Conservation (phyloP, 2,888 invertebrate species). For the Leucophenga maculata region DNA sequence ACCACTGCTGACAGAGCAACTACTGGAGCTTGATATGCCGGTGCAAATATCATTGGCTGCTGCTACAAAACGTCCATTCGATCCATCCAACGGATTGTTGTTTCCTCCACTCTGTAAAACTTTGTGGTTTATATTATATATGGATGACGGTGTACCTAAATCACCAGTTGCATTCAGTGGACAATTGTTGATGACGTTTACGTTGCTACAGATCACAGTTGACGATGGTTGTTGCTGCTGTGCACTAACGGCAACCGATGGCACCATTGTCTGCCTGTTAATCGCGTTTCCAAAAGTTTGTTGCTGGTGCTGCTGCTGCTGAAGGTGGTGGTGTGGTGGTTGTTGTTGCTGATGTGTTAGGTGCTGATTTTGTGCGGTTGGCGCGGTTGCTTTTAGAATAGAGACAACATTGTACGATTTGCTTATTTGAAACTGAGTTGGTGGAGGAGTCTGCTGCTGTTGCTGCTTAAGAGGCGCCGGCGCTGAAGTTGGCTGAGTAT, state of each 20-base stretch:
- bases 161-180: constrained; percentile 45
- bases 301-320: constrained; percentile 37
- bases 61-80: constrained; percentile 41
- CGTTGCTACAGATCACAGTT: constrained; percentile 48
- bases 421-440: constrained; percentile 60
- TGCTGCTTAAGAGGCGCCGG: constrained; percentile 49
- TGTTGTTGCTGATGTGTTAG: constrained; percentile 39
- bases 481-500: constrained; percentile 46
- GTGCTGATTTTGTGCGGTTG: constrained; percentile 38
- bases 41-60: constrained; percentile 43
- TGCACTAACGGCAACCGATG: constrained; percentile 30
- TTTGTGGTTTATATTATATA: constrained; percentile 48
- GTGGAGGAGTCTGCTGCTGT: constrained; percentile 47
- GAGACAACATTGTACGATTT: constrained; percentile 61
- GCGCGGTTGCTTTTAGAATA: constrained; percentile 51
- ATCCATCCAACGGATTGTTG: constrained; percentile 18
- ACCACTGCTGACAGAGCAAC: constrained; percentile 27
- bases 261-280: constrained; percentile 42
- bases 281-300: constrained; percentile 56
- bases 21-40: constrained; percentile 22
- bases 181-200: constrained; percentile 48
- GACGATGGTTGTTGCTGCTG: constrained; percentile 43
- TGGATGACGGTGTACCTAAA: constrained; percentile 42
- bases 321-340: constrained; percentile 33
- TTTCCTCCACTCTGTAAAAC: constrained; percentile 33